Percentiles rank a stretch among this genome's conserved stretches.
These are phyloP conservation scores for Meles meles DNA, from an alignment of 2,113 vertebrate genomes.

Conservation along the genomic window DNA sequence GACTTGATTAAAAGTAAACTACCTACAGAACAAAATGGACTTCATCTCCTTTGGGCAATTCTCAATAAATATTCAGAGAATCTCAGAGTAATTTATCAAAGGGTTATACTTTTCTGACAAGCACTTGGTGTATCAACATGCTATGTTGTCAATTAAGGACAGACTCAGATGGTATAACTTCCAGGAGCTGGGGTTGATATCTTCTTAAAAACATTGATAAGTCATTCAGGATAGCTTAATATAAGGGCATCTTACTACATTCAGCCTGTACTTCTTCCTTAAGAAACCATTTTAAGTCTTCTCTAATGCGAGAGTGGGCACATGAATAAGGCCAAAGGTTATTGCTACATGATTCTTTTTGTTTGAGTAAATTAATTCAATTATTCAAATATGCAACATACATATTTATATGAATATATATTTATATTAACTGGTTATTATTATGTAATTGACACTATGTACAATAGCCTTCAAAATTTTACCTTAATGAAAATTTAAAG, in stretches of 20 bases:
- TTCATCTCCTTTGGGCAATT: background rate
- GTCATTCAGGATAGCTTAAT: background rate
- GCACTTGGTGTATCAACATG: background rate
- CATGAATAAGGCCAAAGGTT: background rate
- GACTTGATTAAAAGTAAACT: background rate
- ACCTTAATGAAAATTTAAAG: background rate
- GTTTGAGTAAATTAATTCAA: background rate
- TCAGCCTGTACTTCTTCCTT: background rate
- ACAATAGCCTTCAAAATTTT: background rate
- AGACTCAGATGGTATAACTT: background rate
- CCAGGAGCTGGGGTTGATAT: background rate
- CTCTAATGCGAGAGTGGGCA: background rate
- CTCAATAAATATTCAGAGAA: background rate
- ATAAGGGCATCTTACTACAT: background rate
- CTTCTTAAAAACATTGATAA: background rate
- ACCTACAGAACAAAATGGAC: background rate
- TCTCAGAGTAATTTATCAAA: background rate
- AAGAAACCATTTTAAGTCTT: background rate
- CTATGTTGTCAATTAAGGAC: background rate
- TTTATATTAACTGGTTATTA: background rate
- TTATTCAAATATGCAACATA: background rate
- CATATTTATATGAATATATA: background rate
- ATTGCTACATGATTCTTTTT: background rate
- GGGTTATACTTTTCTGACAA: background rate
- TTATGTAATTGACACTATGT: background rate